phyloP scores from a whole-genome alignment of 2,888 invertebrate genomes.

The Flexamia atlantica region DNA sequence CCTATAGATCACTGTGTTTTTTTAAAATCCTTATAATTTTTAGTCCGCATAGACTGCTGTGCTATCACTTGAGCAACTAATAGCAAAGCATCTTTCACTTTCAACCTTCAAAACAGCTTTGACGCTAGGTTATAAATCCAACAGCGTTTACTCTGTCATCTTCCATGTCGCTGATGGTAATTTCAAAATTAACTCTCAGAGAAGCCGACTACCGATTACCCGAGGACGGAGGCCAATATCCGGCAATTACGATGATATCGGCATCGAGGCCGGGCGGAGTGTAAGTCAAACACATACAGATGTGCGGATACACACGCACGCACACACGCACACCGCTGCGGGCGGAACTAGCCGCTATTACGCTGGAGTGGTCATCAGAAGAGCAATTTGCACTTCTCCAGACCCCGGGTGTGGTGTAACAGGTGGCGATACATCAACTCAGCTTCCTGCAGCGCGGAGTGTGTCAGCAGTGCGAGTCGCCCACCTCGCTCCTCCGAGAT shows the following conservation, averaged over 20 bases:
- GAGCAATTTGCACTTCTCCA: slow-evolving; percentile 15
- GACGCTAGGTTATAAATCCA: not conserved
- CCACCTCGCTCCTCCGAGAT: too few relatives aligned
- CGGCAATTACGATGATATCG: slow-evolving; percentile 31
- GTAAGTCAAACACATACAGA: not conserved
- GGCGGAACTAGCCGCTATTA: not conserved
- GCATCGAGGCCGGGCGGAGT: slow-evolving; percentile 30
- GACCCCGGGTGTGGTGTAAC: slow-evolving; percentile 10
- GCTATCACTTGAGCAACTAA: not conserved
- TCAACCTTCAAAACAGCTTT: not conserved
- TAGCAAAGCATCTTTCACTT: slow-evolving; percentile 18
- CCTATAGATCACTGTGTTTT: too few relatives aligned
- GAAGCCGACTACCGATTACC: not conserved
- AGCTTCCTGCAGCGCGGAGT: not conserved
- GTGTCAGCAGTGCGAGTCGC: not conserved
- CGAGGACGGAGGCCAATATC: slow-evolving; percentile 28
- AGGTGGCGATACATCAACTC: slow-evolving; percentile 11
- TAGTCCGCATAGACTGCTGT: too few relatives aligned
- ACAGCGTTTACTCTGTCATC: slow-evolving; percentile 10
- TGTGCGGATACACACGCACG: not conserved
- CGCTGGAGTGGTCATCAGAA: slow-evolving; percentile 2
- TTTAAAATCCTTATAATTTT: too few relatives aligned
- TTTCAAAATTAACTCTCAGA: slow-evolving; percentile 20
- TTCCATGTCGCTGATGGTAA: slow-evolving; percentile 1
- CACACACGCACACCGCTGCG: not conserved